phyloP scores from a whole-genome alignment of 1,140 invertebrate genomes.

The Hycleus phaleratus region DNA sequence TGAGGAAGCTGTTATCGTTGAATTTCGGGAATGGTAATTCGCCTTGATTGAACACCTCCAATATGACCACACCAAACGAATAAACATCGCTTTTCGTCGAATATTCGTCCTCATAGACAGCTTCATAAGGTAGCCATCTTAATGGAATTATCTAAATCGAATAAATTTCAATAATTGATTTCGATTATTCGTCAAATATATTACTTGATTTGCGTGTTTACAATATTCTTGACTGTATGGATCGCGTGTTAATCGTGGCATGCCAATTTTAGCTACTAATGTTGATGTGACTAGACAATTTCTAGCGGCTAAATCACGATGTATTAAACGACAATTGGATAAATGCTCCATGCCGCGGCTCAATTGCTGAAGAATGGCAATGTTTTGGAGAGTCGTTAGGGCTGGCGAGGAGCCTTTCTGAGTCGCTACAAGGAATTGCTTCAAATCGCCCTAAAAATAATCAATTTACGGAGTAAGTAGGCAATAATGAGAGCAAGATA shows the following conservation, averaged over 20 bases:
- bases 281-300: constrained; percentile 85
- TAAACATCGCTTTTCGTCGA: constrained; percentile 93
- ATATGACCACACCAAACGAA: constrained; percentile 80
- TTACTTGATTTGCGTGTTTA: constrained; percentile 66
- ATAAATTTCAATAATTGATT: background rate
- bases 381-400: constrained; percentile 60
- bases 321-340: constrained; percentile 64
- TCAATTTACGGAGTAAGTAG: background rate
- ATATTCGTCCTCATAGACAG: constrained; percentile 82
- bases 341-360: constrained; percentile 80
- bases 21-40: constrained; percentile 77
- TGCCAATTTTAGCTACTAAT: constrained; percentile 75
- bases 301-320: constrained; percentile 84
- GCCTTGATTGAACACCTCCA: constrained; percentile 86
- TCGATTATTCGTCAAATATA: constrained; percentile 25
- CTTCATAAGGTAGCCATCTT: constrained; percentile 83
- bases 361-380: constrained; percentile 68
- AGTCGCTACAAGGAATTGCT: constrained; percentile 85
- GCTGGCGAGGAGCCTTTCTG: constrained; percentile 47
- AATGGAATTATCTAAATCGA: constrained; percentile 57
- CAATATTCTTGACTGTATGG: constrained; percentile 81
- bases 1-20: constrained; percentile 67
- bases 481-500: background rate
- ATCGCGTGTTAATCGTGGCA: constrained; percentile 72
- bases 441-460: constrained; percentile 73